These are phyloP conservation scores for Clivina fossor DNA, from an alignment of 2,888 invertebrate genomes.

Conservation along the genomic window DNA sequence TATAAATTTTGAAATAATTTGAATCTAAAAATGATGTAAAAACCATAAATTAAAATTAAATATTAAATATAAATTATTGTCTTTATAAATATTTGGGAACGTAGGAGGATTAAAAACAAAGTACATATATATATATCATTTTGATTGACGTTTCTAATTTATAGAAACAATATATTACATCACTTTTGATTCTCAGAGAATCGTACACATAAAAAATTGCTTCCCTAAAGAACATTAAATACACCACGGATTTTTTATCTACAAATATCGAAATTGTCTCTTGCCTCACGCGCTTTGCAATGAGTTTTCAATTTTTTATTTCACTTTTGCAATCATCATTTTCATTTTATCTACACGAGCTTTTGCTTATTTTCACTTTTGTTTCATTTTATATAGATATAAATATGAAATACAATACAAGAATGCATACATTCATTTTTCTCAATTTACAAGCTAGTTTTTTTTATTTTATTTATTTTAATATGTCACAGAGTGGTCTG, in stretches of 20 bases:
- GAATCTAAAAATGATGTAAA: too few species aligned
- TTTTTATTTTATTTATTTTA: slow-evolving; percentile 3
- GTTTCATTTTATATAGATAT: too few species aligned
- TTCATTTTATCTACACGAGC: slow-evolving; percentile 25
- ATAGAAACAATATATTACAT: slow-evolving; percentile 56
- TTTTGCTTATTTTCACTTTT: slow-evolving; percentile 27
- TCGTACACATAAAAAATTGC: slow-evolving; percentile 56
- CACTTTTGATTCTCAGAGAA: slow-evolving; percentile 54
- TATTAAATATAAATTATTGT: not conserved
- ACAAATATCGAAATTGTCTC: slow-evolving; percentile 49
- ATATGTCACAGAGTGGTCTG: slow-evolving; percentile 30
- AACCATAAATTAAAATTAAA: too few species aligned
- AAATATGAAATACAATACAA: slow-evolving; percentile 31
- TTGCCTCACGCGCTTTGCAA: slow-evolving; percentile 42
- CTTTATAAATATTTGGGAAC: not conserved
- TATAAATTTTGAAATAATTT: too few species aligned
- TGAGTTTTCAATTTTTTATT: slow-evolving; percentile 7
- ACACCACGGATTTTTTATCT: slow-evolving; percentile 54
- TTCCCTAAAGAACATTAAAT: slow-evolving; percentile 53
- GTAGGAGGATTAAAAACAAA: not conserved
- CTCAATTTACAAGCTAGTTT: slow-evolving; percentile 28
- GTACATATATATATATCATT: slow-evolving; percentile 9
- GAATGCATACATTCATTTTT: slow-evolving; percentile 29
- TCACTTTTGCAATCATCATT: not conserved
- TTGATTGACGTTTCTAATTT: slow-evolving; percentile 55